Evolutionary conservation across 2,888 invertebrate genomes (phyloP), one percentile per base, ranked within the genome.

Genomic region (Ophion ventricosus): DNA sequence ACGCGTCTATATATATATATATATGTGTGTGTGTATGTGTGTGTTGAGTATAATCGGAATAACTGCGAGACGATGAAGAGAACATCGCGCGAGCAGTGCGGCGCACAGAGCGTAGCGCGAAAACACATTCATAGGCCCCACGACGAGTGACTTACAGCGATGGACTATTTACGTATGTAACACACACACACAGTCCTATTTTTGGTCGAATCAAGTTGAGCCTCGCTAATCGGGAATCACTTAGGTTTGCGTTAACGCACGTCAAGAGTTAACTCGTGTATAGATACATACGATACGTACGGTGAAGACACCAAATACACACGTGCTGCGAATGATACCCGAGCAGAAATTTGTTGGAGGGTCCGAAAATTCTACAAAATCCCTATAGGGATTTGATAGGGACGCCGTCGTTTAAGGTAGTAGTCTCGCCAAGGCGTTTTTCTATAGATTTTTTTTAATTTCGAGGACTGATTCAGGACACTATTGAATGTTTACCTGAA

Each of bases 161-260:
- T 74, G 78, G 81, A 84, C 80, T 84, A 84, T 81, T 81, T 81
- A 78, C 84, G 78, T 78, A 84, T 84, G 80, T 80, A 77, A 81
- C 84, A 69, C 73, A 79, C 73, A 56, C 80, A 74, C 67, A 74
- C 74, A 83, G 83, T 81, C 78, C 84, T 84, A 84, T 81, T 84
- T 81, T 81, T 61, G 84, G 72, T 73, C 56, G 72, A 84, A 84
- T 63, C 73, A 72, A 72, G 80, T 77, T 74, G 70, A 40, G 74
- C 78, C 43, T 49, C 64, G 70, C 69, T 70, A 83, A 57, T 79
- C 75, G 54, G 26, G 63, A 78, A 75, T 81, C 74, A 75, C 81
- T 81, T 78, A 59, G 59, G 61, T n/a, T 63, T 74, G 69, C 70
- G 61, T 81, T 75, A 17, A 49, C 80, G 73, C 73, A 35, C 59